Evolutionary conservation across 2,888 invertebrate genomes (phyloP).

Genomic region (Drosophila maculinotata): DNA sequence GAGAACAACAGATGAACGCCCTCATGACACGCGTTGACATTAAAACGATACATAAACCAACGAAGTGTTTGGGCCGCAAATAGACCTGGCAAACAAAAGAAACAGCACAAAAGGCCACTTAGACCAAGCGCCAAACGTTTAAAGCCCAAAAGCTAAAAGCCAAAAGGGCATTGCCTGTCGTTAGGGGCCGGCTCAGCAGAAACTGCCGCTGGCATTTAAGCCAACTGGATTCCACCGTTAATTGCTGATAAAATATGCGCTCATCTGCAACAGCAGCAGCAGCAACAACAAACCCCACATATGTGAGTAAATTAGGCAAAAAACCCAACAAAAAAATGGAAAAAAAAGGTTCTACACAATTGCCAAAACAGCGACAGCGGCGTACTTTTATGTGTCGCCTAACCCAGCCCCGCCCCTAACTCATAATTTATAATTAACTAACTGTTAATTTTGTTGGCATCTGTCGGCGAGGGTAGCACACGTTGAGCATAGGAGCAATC

Average conservation of each 20-base stretch:
- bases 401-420: not conserved
- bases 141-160: constrained; percentile 32
- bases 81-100: constrained; percentile 18
- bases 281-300: constrained; percentile 30
- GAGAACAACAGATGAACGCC: constrained; percentile 41
- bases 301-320: constrained; percentile 17
- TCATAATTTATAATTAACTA: constrained; percentile 72
- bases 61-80: constrained; percentile 31
- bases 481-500: constrained; percentile 15
- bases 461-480: constrained; percentile 32
- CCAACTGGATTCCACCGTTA: constrained; percentile 57
- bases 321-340: constrained; percentile 8
- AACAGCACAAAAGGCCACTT: constrained; percentile 21
- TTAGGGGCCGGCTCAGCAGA: constrained; percentile 19
- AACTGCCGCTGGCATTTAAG: constrained; percentile 33
- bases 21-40: constrained; percentile 63
- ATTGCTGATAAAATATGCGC: constrained; percentile 65
- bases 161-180: constrained; percentile 33
- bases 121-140: constrained; percentile 32
- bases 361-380: constrained; percentile 21
- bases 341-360: constrained; percentile 13
- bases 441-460: constrained; percentile 35
- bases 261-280: constrained; percentile 43
- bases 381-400: constrained; percentile 30
- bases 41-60: constrained; percentile 61